Percentiles rank a stretch among this genome's conserved stretches.
These are phyloP conservation scores for Nymphalis polychloros DNA, from an alignment of 2,888 invertebrate species.

Conservation along the genomic window DNA sequence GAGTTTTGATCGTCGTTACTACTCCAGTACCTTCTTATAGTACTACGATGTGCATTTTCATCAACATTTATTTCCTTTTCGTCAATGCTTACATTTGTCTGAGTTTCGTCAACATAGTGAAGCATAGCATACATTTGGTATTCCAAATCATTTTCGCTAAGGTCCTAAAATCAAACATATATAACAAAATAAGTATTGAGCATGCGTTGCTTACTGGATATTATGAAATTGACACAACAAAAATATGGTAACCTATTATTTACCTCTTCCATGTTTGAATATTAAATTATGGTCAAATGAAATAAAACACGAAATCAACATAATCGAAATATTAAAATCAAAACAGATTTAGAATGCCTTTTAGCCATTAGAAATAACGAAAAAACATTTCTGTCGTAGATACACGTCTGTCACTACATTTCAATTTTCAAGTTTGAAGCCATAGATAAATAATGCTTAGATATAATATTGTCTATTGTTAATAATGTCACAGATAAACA, in stretches of 20 bases:
- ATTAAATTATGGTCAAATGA: slow-evolving; percentile 67
- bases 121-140: slow-evolving; percentile 75
- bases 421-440: slow-evolving; percentile 46
- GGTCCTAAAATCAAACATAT: slow-evolving; percentile 65
- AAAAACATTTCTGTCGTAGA: slow-evolving; percentile 66
- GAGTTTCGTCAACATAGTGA: slow-evolving; percentile 71
- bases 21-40: slow-evolving; percentile 71
- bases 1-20: slow-evolving; percentile 53
- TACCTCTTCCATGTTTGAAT: slow-evolving; percentile 77
- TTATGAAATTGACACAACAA: slow-evolving; percentile 70
- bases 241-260: slow-evolving; percentile 64
- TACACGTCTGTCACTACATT: slow-evolving; percentile 76
- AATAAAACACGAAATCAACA: slow-evolving; percentile 70
- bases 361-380: slow-evolving; percentile 70
- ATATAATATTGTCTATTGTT: too few species aligned
- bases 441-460: slow-evolving; percentile 16
- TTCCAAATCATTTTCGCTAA: slow-evolving; percentile 76
- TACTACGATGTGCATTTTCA: slow-evolving; percentile 58
- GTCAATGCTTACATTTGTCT: slow-evolving; percentile 53
- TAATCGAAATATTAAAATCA: slow-evolving; percentile 69
- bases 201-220: slow-evolving; percentile 33
- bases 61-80: slow-evolving; percentile 49
- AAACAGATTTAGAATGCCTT: slow-evolving; percentile 63
- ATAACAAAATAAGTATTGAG: slow-evolving; percentile 51
- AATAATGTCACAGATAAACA: not conserved